Conservation (phyloP, 2,888 invertebrate genomes). For the Eilema sororculum region DNA sequence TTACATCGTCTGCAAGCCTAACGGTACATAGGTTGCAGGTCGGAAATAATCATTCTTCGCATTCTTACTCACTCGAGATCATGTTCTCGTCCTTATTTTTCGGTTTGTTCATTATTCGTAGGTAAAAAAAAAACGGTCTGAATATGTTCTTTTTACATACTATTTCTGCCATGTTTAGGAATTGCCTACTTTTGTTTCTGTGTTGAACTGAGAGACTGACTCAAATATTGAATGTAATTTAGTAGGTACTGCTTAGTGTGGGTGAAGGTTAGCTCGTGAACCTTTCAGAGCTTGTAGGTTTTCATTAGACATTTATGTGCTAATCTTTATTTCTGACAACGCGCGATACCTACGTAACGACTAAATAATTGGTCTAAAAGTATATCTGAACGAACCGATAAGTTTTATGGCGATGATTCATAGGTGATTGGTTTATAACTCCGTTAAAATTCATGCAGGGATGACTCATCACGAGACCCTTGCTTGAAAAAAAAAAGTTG, state of each 20-base stretch:
- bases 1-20: conserved; percentile 3
- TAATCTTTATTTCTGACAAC: conserved; percentile 9
- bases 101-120: conserved; percentile 10
- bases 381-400: conserved; percentile 7
- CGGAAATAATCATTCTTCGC: conserved; percentile 19
- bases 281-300: conserved; percentile 33
- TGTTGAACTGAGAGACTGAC: conserved; percentile 6
- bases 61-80: conserved; percentile 10
- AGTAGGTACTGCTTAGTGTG: conserved; percentile 30
- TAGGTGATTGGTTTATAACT: conserved; percentile 44
- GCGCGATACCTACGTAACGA: background rate
- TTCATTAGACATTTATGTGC: conserved; percentile 27
- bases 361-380: conserved; percentile 12
- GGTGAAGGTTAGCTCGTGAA: conserved; percentile 36
- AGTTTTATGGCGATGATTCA: conserved; percentile 41
- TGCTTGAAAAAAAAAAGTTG: conserved; percentile 40
- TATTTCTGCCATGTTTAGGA: conserved; percentile 9
- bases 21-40: conserved; percentile 14
- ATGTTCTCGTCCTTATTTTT: conserved; percentile 16
- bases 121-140: conserved; percentile 6
- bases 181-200: conserved; percentile 13
- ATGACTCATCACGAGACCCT: conserved; percentile 37
- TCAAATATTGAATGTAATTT: conserved; percentile 37
- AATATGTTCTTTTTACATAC: conserved; percentile 6
- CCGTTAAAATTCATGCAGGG: conserved; percentile 35